These are phyloP conservation scores for Drosophila elegans DNA, from an alignment of 1,140 invertebrate genomes.

Conservation along the genomic window DNA sequence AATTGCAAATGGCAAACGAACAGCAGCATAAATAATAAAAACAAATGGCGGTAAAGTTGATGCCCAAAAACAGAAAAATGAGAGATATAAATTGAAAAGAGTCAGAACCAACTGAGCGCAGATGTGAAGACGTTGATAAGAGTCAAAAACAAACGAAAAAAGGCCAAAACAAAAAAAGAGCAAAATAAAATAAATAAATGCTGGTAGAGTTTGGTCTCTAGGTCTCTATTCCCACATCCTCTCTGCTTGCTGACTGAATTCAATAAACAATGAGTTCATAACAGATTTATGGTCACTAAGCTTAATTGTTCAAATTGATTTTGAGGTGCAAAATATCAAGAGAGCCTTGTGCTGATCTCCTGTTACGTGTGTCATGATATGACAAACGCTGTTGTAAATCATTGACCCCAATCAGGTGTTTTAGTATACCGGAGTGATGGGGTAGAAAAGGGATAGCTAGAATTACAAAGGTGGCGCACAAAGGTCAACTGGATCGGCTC, in stretches of 20 bases:
- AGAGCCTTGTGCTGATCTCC: slow-evolving; percentile 10
- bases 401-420: slow-evolving; percentile 49
- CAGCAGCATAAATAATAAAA: slow-evolving; percentile 7
- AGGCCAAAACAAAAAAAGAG: slow-evolving; percentile 19
- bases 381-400: slow-evolving; percentile 33
- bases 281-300: slow-evolving; percentile 51
- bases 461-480: not conserved
- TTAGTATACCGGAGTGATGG: not conserved
- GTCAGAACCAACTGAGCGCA: slow-evolving; percentile 10
- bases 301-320: slow-evolving; percentile 51
- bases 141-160: slow-evolving; percentile 13
- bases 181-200: not conserved
- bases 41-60: slow-evolving; percentile 3
- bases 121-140: slow-evolving; percentile 19
- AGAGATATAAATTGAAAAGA: slow-evolving; percentile 18
- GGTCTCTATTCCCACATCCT: not conserved
- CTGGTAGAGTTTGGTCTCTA: slow-evolving; percentile 1
- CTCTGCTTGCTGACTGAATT: not conserved
- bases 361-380: slow-evolving; percentile 18
- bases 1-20: slow-evolving; percentile 19
- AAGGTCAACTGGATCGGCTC: not conserved
- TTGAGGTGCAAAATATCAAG: slow-evolving; percentile 13
- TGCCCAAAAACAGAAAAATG: not conserved
- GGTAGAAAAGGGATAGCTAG: not conserved
- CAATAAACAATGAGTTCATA: slow-evolving; percentile 23